Conservation (phyloP, 2,113 vertebrate genomes). For the Gambusia holbrooki region DNA sequence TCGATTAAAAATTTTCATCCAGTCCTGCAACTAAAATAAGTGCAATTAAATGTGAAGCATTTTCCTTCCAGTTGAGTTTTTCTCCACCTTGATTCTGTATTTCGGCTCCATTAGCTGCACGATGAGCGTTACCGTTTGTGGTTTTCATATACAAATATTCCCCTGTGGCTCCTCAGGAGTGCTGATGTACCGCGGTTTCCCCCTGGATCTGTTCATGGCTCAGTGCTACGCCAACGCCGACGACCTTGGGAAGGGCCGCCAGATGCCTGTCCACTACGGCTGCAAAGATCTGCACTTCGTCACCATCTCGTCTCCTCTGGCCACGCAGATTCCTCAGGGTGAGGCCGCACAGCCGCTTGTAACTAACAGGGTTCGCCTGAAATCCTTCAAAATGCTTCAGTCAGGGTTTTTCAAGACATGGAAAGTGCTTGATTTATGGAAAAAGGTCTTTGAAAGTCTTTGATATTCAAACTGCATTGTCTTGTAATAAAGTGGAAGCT, state of each 20-base stretch:
- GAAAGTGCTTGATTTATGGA: too few species aligned
- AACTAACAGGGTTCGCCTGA: too few species aligned
- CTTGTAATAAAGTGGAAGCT: too few species aligned
- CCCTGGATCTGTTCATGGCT: conserved; percentile 91
- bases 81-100: too few species aligned
- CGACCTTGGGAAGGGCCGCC: conserved; percentile 88
- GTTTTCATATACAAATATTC: neutral
- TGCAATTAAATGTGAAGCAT: too few species aligned
- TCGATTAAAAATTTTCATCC: too few species aligned
- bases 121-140: neutral
- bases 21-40: too few species aligned
- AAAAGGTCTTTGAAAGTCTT: too few species aligned
- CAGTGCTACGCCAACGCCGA: conserved; percentile 90
- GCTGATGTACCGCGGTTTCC: conserved; percentile 90
- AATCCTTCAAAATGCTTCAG: too few species aligned
- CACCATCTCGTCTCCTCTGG: conserved; percentile 93
- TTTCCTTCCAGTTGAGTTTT: too few species aligned
- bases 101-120: neutral
- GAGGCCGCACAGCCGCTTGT: conserved; percentile 40
- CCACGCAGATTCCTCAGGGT: conserved; percentile 96
- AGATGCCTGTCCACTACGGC: conserved; percentile 97
- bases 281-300: conserved; percentile 88
- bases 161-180: conserved; percentile 79
- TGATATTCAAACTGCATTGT: too few species aligned
- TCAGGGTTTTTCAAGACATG: too few species aligned